Percentiles rank a stretch among this genome's conserved stretches.
These are phyloP conservation scores for Xenotilapia caudafasciata DNA, from an alignment of 2,113 vertebrate genomes.

Conservation along the genomic window DNA sequence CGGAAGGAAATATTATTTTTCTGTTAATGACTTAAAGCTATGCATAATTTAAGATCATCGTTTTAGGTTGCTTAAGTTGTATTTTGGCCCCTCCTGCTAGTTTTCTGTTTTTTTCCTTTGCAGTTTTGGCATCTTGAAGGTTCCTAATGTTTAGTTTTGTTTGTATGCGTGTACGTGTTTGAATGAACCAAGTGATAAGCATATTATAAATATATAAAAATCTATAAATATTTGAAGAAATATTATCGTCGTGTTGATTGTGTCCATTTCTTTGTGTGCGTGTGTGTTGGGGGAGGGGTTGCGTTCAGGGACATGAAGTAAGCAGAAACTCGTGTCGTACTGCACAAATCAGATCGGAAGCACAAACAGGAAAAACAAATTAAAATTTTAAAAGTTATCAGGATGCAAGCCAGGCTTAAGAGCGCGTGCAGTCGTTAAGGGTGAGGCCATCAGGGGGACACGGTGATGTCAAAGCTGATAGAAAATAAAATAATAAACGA, in stretches of 20 bases:
- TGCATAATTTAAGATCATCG: slow-evolving; percentile 58
- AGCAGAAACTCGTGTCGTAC: neutral
- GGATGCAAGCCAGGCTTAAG: neutral
- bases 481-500: slow-evolving; percentile 15
- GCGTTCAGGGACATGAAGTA: slow-evolving; percentile 10
- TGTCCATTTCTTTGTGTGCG: neutral
- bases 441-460: slow-evolving; percentile 30
- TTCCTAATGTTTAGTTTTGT: slow-evolving; percentile 36
- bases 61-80: neutral
- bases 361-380: neutral
- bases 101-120: neutral
- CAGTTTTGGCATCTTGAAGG: neutral
- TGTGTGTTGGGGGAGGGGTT: neutral
- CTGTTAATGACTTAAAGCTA: slow-evolving; percentile 52
- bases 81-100: neutral
- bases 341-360: neutral
- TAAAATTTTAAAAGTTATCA: neutral
- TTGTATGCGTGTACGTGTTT: slow-evolving; percentile 42
- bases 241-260: slow-evolving; percentile 1
- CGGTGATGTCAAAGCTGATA: slow-evolving; percentile 69
- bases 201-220: slow-evolving; percentile 67
- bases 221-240: slow-evolving; percentile 66
- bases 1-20: slow-evolving; percentile 28
- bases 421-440: neutral
- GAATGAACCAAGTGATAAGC: slow-evolving; percentile 55